Base-by-base conservation (phyloP, 2,113 vertebrate genomes). In the Neolamprologus cancellatus region DNA sequence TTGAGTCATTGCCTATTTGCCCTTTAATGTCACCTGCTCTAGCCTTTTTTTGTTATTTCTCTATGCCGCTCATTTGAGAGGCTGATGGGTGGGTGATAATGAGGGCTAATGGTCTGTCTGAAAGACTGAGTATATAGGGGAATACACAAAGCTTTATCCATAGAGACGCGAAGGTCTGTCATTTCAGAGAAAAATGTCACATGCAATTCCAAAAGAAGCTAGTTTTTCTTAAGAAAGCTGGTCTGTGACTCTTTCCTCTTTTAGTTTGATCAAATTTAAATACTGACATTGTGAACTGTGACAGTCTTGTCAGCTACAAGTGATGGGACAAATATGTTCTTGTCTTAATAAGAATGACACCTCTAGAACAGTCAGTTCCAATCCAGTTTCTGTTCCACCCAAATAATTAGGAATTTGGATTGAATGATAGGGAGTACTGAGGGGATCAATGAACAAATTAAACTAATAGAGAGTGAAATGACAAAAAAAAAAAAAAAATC, bases 101-200 rank as follows among this genome's bases (percentile, higher is more conserved):
- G 78, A 89, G 80, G 76, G 57, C 78, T 89, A 92, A 93, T 91
- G 83, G 84, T 79, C 34, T 87, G 85, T 89, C 79, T 85, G 54
- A 80, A 83, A 85, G 84, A 91, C 83, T 79, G 81, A 87, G 52
- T 59, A 59, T 84, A 78, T 28, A 79, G 80, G 59, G 57, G 36
- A 81, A 82, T 81, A 69, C 66, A 66, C 5, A 82, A 66, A 80
- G 44, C 74, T 34, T 61, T 50, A 64, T 80, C 46, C 57, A n/a
- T 50, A 84, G 41, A 46, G 81, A 28, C 5, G 13, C 25, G 54
- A 80, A 66, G 46, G 30, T 79, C 50, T 54, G 59, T 50, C 57
- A n/a, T 41, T 81, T 87, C 39, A 50, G 34, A 82, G 12, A 64
- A 44, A 18, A 79, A 44, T 34, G 14, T 76, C 12, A 84, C 44